These are phyloP conservation scores for Drosophila sp. DNA, from an alignment of 1,140 invertebrate genomes.

Conservation along the genomic window DNA sequence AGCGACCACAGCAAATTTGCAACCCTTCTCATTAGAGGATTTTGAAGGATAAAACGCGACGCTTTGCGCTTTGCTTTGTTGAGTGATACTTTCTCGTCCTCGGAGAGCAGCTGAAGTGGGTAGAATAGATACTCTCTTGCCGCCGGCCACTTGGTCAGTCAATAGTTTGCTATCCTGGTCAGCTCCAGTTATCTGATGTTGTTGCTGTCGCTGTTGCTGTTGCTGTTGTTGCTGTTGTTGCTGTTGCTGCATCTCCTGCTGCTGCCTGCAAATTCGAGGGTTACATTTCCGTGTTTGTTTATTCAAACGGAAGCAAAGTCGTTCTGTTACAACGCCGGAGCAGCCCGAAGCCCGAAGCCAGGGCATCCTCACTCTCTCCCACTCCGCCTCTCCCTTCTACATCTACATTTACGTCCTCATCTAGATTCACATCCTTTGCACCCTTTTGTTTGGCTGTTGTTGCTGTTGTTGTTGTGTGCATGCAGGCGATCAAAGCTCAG, in stretches of 20 bases:
- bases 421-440: slow-evolving; percentile 70
- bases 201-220: too few relatives aligned
- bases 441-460: slow-evolving; percentile 66
- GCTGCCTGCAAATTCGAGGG: slow-evolving; percentile 53
- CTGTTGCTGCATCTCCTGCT: slow-evolving; percentile 8
- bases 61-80: slow-evolving; percentile 70
- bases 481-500: slow-evolving; percentile 84
- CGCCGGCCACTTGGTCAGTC: slow-evolving; percentile 64
- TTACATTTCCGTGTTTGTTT: slow-evolving; percentile 82
- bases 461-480: slow-evolving; percentile 62
- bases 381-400: too few relatives aligned
- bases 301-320: slow-evolving; percentile 83
- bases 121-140: slow-evolving; percentile 28
- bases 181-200: slow-evolving; percentile 29
- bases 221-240: slow-evolving; percentile 12
- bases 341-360: slow-evolving; percentile 25
- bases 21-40: slow-evolving; percentile 85
- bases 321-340: slow-evolving; percentile 80
- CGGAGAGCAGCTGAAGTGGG: slow-evolving; percentile 10
- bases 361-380: too few relatives aligned
- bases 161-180: slow-evolving; percentile 60
- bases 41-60: slow-evolving; percentile 78
- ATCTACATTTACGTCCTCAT: slow-evolving; percentile 56
- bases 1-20: slow-evolving; percentile 74
- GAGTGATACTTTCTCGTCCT: slow-evolving; percentile 68